These are phyloP conservation scores for Labia minor DNA, from an alignment of 2,888 invertebrate species.

Conservation along the genomic window DNA sequence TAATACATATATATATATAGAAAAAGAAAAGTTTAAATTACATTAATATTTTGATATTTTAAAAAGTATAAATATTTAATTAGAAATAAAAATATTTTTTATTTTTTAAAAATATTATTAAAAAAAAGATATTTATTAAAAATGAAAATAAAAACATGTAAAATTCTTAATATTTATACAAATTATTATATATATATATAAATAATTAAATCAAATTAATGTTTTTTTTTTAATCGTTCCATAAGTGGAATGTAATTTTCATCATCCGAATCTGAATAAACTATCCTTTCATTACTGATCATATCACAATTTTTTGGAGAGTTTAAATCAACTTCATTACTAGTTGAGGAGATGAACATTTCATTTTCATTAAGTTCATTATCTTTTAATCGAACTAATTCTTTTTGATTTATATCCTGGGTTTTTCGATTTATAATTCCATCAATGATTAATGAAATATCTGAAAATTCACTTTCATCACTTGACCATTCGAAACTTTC, in stretches of 20 bases:
- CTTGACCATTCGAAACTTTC: constrained; percentile 8
- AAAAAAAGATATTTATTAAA: constrained; percentile 2
- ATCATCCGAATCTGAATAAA: too few species aligned
- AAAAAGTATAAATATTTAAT: too few species aligned
- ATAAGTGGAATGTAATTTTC: not conserved
- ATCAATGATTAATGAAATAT: not conserved
- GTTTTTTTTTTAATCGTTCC: not conserved
- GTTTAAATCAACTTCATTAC: too few species aligned
- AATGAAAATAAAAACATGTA: not conserved
- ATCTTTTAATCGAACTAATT: not conserved
- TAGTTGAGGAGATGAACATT: not conserved
- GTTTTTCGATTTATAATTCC: not conserved
- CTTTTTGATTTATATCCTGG: not conserved
- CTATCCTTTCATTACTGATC: too few species aligned
- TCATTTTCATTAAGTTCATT: not conserved
- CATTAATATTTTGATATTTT: too few species aligned
- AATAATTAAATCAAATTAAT: not conserved
- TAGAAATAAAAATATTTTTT: too few species aligned
- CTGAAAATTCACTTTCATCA: not conserved
- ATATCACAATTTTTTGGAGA: too few species aligned
- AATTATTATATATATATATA: not conserved
- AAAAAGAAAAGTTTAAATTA: too few species aligned
- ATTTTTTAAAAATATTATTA: not conserved
- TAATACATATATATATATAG: too few species aligned
- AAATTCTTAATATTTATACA: not conserved